These are phyloP conservation scores for Centropyge bicolor DNA, from an alignment of 2,797 vertebrate species.

Conservation along the genomic window DNA sequence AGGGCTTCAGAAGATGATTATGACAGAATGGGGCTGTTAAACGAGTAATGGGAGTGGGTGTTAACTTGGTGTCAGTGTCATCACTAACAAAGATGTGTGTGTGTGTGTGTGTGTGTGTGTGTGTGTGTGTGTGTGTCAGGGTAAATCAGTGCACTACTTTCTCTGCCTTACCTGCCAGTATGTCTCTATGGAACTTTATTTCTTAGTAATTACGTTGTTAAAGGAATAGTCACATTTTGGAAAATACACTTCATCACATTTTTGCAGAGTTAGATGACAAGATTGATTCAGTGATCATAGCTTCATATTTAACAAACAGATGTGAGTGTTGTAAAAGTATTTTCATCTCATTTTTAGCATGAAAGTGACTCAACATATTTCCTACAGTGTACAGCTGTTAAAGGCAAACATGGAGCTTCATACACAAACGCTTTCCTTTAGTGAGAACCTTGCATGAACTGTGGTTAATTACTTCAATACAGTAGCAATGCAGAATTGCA, in stretches of 20 bases:
- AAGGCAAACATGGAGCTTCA: no score
- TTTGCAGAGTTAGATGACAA: neutral
- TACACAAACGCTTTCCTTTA: no score
- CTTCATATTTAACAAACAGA: no score
- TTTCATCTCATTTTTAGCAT: no score
- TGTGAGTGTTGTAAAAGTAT: no score
- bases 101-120: neutral
- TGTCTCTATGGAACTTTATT: neutral
- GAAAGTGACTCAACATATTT: no score
- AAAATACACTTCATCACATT: neutral
- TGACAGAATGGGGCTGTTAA: conserved; percentile 40
- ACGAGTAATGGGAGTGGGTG: conserved; percentile 33
- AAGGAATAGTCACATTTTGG: neutral
- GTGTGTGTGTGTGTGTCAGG: neutral
- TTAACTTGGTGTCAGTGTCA: conserved; percentile 4
- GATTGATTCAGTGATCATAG: neutral
- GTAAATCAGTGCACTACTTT: neutral
- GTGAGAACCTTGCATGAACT: neutral
- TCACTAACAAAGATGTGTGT: conserved; percentile 8
- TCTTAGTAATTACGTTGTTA: neutral
- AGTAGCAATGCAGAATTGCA: neutral
- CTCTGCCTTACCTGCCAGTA: neutral
- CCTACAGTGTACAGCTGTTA: no score
- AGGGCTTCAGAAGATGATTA: neutral
- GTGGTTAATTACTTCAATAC: neutral